These are phyloP conservation scores for Elanus axillaris DNA, from an alignment of 2,113 vertebrate species.

Conservation along the genomic window DNA sequence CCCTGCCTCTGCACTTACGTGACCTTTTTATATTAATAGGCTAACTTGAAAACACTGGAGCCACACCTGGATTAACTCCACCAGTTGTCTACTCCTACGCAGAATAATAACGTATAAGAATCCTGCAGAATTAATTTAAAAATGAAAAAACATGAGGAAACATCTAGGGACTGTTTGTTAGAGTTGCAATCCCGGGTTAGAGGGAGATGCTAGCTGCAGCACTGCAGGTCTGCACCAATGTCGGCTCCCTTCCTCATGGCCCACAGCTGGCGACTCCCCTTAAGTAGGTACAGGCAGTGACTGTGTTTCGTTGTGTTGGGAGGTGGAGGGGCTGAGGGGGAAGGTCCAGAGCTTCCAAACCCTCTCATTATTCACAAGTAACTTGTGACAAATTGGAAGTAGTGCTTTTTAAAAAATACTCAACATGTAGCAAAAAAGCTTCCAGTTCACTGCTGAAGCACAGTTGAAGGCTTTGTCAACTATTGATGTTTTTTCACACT, in stretches of 20 bases:
- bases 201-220: too few species aligned
- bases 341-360: not conserved
- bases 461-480: not conserved
- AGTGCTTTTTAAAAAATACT: not conserved
- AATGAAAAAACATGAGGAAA: not conserved
- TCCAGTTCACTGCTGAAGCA: not conserved
- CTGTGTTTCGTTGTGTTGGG: fast-evolving
- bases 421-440: not conserved
- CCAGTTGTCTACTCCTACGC: too few species aligned
- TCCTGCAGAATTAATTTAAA: not conserved
- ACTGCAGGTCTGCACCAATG: fast-evolving
- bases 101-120: not conserved
- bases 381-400: not conserved
- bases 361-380: fast-evolving
- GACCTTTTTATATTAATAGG: not conserved
- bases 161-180: not conserved
- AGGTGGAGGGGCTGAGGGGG: not conserved
- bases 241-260: not conserved
- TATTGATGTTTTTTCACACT: not conserved
- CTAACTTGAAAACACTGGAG: not conserved
- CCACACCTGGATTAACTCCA: not conserved
- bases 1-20: not conserved
- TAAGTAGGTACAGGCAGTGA: not conserved
- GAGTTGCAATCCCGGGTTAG: not conserved
- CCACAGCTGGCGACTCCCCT: not conserved